Evolutionary conservation across 2,797 vertebrate genomes (phyloP).

Genomic region (Parauchenoglanis punctatus): DNA sequence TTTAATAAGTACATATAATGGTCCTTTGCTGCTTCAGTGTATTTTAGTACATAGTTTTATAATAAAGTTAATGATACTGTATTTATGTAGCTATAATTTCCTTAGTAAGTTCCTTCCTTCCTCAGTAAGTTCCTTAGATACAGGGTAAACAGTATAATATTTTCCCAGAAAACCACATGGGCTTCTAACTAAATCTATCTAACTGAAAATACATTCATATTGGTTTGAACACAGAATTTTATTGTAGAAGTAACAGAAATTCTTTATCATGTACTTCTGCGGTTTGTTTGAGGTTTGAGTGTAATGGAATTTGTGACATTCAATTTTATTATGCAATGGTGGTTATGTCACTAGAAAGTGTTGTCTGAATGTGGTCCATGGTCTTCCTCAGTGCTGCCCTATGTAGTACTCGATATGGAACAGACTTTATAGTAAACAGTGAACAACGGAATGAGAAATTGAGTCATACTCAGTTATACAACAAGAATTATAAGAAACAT

Average conservation of each 20-base stretch:
- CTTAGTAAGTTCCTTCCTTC: too few relatives aligned
- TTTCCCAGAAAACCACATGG: neutral
- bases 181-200: neutral
- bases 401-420: neutral
- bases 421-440: neutral
- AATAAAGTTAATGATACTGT: neutral
- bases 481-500: neutral
- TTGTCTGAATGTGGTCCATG: neutral
- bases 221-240: neutral
- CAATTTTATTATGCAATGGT: neutral
- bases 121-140: neutral
- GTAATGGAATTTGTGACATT: neutral
- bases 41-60: neutral
- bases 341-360: neutral
- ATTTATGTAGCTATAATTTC: neutral
- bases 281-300: neutral
- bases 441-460: neutral
- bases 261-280: neutral
- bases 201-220: neutral
- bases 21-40: neutral
- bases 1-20: neutral
- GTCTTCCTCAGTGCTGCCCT: neutral
- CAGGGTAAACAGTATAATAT: neutral
- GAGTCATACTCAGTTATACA: neutral
- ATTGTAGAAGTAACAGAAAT: neutral